Base-by-base conservation (phyloP, 1,140 invertebrate species). In the Calliphora vicina region DNA sequence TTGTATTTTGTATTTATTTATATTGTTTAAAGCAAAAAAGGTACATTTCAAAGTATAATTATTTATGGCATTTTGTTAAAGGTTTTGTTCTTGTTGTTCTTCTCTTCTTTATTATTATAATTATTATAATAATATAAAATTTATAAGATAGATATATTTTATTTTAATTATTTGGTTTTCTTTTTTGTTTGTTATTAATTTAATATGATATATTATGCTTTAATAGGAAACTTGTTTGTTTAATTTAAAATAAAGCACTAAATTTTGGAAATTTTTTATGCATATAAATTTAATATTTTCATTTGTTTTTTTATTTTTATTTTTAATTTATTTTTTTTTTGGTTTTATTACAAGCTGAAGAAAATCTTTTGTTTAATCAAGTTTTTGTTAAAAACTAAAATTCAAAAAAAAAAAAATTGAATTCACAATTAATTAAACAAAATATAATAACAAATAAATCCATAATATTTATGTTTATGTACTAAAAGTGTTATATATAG, bases 191-290 rank as follows among this genome's bases (percentile, higher is more conserved):
- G n/a, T n/a, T 74, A 20, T 57, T 17, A n/a, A n/a, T 57, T 67
- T 23, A n/a, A n/a, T n/a, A 78, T 78, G 74, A 78, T 78, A 78
- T 78, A 78, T 78, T 78, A 78, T 78, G 74, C 42, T 78, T 78
- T 78, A 78, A 78, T 78, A 78, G 74, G 74, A 78, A 78, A 78
- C 74, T 43, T 78, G 74, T 78, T 78, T 78, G 74, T 78, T 67
- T 78, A 78, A 78, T 78, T 78, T 78, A 61, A 80, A 81, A 81
- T 81, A 81, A 81, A 81, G 80, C 80, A 81, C 57, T 57, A 81
- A 81, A 81, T 57, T 57, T 81, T 61, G 26, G 42, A 57, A 20
- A 81, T 35, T 57, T 81, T 67, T 67, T 67, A 23, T 67, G 57
- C 57, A 67, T 57, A 10, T 57, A 57, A 17, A 35, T 35, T 35